Evolutionary conservation across 1,140 invertebrate species (phyloP).

Genomic region (Drosophila nebulosa): DNA sequence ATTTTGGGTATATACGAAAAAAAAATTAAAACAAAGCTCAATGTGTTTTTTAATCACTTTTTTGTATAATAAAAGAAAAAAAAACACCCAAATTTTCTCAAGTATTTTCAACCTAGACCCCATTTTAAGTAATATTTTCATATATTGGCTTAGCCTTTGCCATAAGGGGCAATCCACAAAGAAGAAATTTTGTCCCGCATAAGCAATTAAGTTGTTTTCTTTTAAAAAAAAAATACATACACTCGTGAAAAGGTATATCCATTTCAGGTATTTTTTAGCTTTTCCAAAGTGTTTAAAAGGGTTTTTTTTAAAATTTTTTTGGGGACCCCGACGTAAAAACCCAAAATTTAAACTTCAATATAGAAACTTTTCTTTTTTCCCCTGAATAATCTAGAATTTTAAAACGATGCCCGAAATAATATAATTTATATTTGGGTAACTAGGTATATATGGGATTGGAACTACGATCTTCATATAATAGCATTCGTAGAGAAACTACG

Average conservation of each 20-base stretch:
- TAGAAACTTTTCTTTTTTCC: too few relatives aligned
- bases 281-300: too few relatives aligned
- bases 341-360: too few relatives aligned
- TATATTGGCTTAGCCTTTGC: background rate
- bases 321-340: too few relatives aligned
- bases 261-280: background rate
- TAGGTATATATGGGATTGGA: background rate
- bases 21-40: constrained; percentile 25
- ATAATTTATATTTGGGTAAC: background rate
- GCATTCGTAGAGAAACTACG: constrained; percentile 10
- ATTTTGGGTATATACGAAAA: background rate
- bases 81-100: constrained; percentile 21
- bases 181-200: background rate
- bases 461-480: background rate
- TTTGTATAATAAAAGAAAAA: constrained; percentile 21
- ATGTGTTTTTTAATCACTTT: constrained; percentile 47
- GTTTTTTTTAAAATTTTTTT: too few relatives aligned
- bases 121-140: background rate
- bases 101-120: constrained; percentile 7
- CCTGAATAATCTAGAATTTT: background rate
- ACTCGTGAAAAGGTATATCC: background rate
- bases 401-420: background rate
- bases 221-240: background rate
- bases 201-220: background rate
- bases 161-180: background rate